phyloP scores from a whole-genome alignment of 2,888 invertebrate species.

The Plemyria rubiginata region DNA sequence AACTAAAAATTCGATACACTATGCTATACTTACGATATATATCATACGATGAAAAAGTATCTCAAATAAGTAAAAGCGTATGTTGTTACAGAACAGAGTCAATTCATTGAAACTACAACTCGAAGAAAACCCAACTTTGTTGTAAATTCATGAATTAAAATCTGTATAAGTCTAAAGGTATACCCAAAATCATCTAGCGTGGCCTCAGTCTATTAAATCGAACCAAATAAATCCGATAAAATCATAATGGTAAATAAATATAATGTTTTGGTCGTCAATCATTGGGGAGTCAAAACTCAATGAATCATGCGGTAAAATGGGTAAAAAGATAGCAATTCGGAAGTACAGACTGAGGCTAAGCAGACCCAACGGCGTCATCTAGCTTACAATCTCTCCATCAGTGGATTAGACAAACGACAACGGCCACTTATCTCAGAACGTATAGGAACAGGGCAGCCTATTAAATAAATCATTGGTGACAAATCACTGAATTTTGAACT shows the following conservation, averaged over 20 bases:
- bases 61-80: conserved; percentile 82
- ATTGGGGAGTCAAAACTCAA: conserved; percentile 33
- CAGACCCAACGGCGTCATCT: conserved; percentile 53
- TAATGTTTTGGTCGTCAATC: conserved; percentile 43
- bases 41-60: conserved; percentile 81
- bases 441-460: conserved; percentile 79
- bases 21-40: conserved; percentile 81
- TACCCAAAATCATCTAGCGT: conserved; percentile 56
- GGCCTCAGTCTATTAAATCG: conserved; percentile 65
- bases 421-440: conserved; percentile 58
- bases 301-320: conserved; percentile 47
- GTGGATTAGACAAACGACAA: conserved; percentile 76
- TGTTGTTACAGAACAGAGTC: conserved; percentile 66
- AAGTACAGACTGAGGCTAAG: conserved; percentile 65
- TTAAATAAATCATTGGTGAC: conserved; percentile 80
- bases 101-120: conserved; percentile 61
- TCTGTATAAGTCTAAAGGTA: conserved; percentile 59
- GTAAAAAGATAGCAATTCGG: conserved; percentile 43
- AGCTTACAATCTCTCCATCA: conserved; percentile 51
- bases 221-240: conserved; percentile 45
- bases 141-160: conserved; percentile 57
- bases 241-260: conserved; percentile 40
- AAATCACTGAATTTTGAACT: conserved; percentile 80
- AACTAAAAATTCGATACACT: conserved; percentile 73
- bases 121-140: conserved; percentile 33